A percentile compares a stretch with the other conserved stretches of the same genome.
phyloP scores from a whole-genome alignment of 2,888 invertebrate species.

The Heliconius ismenius region DNA sequence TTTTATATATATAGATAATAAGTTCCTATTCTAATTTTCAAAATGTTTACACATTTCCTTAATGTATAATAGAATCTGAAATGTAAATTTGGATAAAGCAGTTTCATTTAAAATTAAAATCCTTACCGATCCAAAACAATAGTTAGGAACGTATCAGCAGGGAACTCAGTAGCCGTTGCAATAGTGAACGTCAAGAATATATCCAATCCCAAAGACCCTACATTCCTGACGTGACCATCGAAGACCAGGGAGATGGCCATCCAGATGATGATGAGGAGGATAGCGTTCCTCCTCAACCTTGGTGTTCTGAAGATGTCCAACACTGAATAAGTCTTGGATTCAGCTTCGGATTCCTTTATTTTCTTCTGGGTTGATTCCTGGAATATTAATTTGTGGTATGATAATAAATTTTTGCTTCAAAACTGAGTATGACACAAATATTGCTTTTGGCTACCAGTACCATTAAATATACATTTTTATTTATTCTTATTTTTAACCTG shows the following conservation, averaged over 20 bases:
- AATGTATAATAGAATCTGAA: too few species aligned
- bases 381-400: constrained; percentile 41
- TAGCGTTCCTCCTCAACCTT: constrained; percentile 87
- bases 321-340: constrained; percentile 87
- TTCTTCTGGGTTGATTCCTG: constrained; percentile 86
- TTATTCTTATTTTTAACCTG: too few species aligned
- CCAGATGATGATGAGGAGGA: constrained; percentile 92
- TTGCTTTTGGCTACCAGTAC: too few species aligned
- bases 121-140: constrained; percentile 84
- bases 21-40: too few species aligned
- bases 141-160: constrained; percentile 91
- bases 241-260: constrained; percentile 94
- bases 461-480: too few species aligned
- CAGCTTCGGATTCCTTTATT: constrained; percentile 87
- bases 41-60: too few species aligned
- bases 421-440: not conserved
- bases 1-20: too few species aligned
- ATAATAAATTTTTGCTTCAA: not conserved
- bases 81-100: too few species aligned
- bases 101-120: not conserved
- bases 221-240: constrained; percentile 94
- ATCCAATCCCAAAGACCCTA: constrained; percentile 90
- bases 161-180: constrained; percentile 91
- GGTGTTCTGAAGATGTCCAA: constrained; percentile 91
- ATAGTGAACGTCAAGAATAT: constrained; percentile 93